Evolutionary conservation across 2,797 vertebrate genomes (phyloP), one percentile per base, ranked within the genome.

Genomic region (Spondyliosoma cantharus): DNA sequence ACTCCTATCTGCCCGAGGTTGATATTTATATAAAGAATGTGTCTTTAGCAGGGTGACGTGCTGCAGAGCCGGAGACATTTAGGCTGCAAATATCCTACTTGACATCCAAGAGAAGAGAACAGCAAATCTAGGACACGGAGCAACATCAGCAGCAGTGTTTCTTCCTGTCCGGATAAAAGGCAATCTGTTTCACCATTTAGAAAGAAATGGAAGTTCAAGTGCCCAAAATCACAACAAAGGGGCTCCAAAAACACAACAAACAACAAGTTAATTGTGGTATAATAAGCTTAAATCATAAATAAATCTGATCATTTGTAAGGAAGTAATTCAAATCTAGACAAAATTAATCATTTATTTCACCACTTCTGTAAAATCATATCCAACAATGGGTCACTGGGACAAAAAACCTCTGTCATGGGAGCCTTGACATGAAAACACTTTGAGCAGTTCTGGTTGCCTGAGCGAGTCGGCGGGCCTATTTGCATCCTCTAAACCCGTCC

Each of bases 401-500:
- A 86, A 85, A 76, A 76, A 74, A 88, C 22, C 60, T 79, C 85
- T 85, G 86, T 84, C 85, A 81, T 75, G 71, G 80, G 77, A 87
- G 86, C 71, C 50, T 73, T 74, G 76, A 82, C 78, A 73, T 79
- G 72, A 88, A 89, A 86, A 90, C 76, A 84, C 32, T 90, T 87
- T 65, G 80, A 70, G 81, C 72, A 63, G 69, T 81, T 74, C 61
- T 78, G 71, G 74, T 78, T 84, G 84, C 81, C 84, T 71, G 76
- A 87, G 65, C 80, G 80, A 86, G 81, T 84, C 87, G 58, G 56
- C 17, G 70, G 65, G 68, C 89, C 84, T 46, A 84, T 92, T 92
- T 87, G 90, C 88, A 88, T 88, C 85, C 75, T 48, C 73, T 84
- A 86, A 92, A 94, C 84, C 91, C 84, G 92, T 92, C 94, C 93